Conservation (phyloP, 2,888 invertebrate genomes). For the Pyrocoelia pectoralis region DNA sequence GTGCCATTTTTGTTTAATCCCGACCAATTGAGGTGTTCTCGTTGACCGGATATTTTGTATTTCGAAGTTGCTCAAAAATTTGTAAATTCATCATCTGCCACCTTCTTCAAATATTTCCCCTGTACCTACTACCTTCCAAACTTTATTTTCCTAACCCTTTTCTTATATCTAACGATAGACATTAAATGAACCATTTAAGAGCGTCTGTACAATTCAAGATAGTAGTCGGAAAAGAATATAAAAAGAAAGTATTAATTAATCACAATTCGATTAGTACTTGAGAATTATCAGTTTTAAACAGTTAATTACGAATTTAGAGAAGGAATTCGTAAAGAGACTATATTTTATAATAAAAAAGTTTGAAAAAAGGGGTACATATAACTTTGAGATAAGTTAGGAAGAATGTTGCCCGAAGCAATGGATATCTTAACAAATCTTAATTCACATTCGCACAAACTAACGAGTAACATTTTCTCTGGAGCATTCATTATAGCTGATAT, state of each 20-base stretch:
- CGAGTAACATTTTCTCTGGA: slow-evolving; percentile 42
- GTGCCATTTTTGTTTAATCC: too few species aligned
- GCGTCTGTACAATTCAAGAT: background rate
- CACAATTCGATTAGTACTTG: background rate
- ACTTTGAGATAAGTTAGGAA: slow-evolving; percentile 23
- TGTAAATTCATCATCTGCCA: too few species aligned
- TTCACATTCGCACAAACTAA: slow-evolving; percentile 42
- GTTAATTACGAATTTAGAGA: slow-evolving; percentile 7
- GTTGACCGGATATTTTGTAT: too few species aligned
- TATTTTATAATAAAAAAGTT: slow-evolving; percentile 28
- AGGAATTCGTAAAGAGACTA: slow-evolving; percentile 13
- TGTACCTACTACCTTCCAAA: too few species aligned
- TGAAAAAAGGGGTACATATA: slow-evolving; percentile 29
- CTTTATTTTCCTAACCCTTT: too few species aligned
- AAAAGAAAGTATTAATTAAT: background rate
- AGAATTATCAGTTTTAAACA: slow-evolving; percentile 4
- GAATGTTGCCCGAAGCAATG: slow-evolving; percentile 26
- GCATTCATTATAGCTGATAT: slow-evolving; percentile 46
- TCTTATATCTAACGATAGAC: too few species aligned
- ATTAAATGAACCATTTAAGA: background rate
- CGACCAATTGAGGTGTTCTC: too few species aligned
- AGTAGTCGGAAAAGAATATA: background rate
- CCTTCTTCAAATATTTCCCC: too few species aligned
- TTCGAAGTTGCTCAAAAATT: too few species aligned
- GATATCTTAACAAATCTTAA: slow-evolving; percentile 42